Conservation (phyloP, 2,797 vertebrate genomes). For the Arctocebus calabarensis region DNA sequence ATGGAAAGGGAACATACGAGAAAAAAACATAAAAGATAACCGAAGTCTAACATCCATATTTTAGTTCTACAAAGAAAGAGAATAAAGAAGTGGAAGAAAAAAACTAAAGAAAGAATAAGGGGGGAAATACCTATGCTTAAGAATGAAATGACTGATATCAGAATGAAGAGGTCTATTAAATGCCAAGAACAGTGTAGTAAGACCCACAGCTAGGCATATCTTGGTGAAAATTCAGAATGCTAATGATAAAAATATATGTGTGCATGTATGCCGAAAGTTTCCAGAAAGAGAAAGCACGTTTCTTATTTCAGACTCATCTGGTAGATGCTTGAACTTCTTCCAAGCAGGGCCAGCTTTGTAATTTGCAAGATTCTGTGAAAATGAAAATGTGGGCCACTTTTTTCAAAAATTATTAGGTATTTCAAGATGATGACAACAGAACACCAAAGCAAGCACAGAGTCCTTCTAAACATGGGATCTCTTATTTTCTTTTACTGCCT, state of each 20-base stretch:
- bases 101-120: not conserved
- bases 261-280: not conserved
- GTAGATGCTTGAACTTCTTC: not conserved
- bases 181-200: not conserved
- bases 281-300: not conserved
- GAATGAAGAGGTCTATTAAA: not conserved
- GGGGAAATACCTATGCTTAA: not conserved
- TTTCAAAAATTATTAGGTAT: not conserved
- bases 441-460: not conserved
- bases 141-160: not conserved
- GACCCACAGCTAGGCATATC: not conserved
- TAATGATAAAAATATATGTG: not conserved
- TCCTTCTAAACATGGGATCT: not conserved
- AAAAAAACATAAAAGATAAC: not conserved
- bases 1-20: not conserved
- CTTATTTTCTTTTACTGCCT: not conserved
- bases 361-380: not conserved
- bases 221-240: not conserved
- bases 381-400: not conserved
- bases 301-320: not conserved
- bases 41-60: not conserved
- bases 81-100: not conserved
- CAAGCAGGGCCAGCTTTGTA: not conserved
- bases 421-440: not conserved
- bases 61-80: not conserved